A percentile compares a stretch with the other conserved stretches of the same genome.
Conservation (phyloP, 1,140 invertebrate genomes). For the Zaprionus gabonicus region DNA sequence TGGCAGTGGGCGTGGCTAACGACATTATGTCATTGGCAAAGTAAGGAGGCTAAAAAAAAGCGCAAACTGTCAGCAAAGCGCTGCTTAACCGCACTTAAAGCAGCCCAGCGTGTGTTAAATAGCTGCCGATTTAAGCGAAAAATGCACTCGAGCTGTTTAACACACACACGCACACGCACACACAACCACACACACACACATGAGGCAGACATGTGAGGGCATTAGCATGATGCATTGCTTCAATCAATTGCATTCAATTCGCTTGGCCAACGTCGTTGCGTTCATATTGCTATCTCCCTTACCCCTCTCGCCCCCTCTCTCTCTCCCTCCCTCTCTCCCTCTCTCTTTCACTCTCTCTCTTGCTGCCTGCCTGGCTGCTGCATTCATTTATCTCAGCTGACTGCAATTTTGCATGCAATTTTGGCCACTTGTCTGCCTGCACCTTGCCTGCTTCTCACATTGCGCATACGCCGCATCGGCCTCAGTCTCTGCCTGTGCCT, state of each 20-base stretch:
- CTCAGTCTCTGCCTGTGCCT: background rate
- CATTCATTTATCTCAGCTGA: background rate
- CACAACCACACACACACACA: background rate
- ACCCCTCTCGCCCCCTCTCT: background rate
- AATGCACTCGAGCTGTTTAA: slow-evolving; percentile 8
- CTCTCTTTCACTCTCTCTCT: slow-evolving; percentile 7
- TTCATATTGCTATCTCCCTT: slow-evolving; percentile 21
- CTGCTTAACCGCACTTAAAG: background rate
- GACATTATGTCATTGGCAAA: background rate
- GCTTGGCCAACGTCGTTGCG: slow-evolving; percentile 30
- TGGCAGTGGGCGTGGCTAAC: background rate
- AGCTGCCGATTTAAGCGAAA: background rate
- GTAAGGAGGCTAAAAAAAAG: background rate
- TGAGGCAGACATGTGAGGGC: background rate
- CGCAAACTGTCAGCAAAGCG: background rate
- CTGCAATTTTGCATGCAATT: slow-evolving; percentile 10
- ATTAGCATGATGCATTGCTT: slow-evolving; percentile 50
- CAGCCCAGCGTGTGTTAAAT: background rate
- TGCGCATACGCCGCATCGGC: slow-evolving; percentile 66
- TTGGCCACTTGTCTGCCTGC: slow-evolving; percentile 27
- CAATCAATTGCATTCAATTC: slow-evolving; percentile 47
- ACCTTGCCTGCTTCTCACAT: slow-evolving; percentile 30
- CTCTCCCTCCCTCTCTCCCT: slow-evolving; percentile 10
- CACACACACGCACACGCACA: background rate
- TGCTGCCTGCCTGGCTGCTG: background rate